phyloP scores from a whole-genome alignment of 2,113 vertebrate genomes.

The Phrynosoma platyrhinos region DNA sequence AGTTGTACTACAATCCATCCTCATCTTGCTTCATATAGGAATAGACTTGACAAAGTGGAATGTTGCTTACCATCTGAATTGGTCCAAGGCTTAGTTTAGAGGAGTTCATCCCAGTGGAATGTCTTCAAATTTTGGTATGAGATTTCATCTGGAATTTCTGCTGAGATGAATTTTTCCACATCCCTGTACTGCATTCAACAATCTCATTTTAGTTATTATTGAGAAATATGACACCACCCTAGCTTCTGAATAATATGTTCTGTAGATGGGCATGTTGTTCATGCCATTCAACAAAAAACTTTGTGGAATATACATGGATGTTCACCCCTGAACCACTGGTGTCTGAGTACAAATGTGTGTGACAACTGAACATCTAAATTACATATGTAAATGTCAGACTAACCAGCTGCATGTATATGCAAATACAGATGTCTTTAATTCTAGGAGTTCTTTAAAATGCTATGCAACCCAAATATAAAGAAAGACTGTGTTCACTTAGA shows the following conservation, averaged over 20 bases:
- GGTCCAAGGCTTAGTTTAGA: background rate
- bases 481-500: background rate
- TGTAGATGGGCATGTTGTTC: conserved; percentile 15
- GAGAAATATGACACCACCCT: background rate
- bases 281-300: background rate
- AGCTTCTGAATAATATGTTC: background rate
- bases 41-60: background rate
- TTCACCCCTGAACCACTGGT: conserved; percentile 13
- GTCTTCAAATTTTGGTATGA: background rate
- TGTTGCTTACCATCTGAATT: background rate
- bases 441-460: conserved; percentile 23
- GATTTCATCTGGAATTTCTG: background rate
- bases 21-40: background rate
- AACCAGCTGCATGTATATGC: conserved; percentile 36
- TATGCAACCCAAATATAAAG: conserved; percentile 10
- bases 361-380: conserved; percentile 31
- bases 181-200: background rate
- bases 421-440: conserved; percentile 47
- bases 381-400: conserved; percentile 37
- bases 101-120: background rate
- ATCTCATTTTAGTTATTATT: background rate
- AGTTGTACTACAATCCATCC: background rate
- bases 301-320: conserved; percentile 15
- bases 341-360: conserved; percentile 8
- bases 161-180: background rate